These are phyloP conservation scores for Alca torda DNA, from an alignment of 2,797 vertebrate species.

Conservation along the genomic window DNA sequence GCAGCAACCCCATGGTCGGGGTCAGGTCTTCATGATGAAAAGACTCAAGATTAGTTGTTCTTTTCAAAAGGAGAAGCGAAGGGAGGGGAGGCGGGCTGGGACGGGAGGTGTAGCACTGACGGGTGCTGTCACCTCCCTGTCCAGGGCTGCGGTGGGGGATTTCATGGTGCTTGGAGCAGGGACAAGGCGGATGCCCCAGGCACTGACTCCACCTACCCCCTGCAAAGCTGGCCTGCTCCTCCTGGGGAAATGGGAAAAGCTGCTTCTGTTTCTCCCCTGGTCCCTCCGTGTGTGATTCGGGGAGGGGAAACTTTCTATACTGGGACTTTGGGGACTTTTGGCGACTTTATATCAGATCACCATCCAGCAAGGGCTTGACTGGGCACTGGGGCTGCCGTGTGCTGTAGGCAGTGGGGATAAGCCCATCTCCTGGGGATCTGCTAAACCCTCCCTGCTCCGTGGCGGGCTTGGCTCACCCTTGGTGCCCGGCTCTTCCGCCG, in stretches of 20 bases:
- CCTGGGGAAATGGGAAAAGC: not conserved
- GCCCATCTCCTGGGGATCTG: not conserved
- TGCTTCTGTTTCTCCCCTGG: not conserved
- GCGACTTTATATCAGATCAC: accelerated
- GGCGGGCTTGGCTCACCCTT: not conserved
- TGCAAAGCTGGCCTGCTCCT: accelerated
- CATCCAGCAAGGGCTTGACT: no score
- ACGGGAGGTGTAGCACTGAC: not conserved
- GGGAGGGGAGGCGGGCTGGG: not conserved
- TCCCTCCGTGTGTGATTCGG: not conserved
- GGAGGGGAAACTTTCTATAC: not conserved
- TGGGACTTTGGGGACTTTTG: not conserved
- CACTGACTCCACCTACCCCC: not conserved
- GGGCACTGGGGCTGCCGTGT: accelerated
- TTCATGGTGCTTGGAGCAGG: accelerated
- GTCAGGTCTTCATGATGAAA: not conserved
- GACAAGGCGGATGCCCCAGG: accelerated
- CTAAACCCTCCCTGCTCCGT: not conserved
- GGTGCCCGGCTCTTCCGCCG: not conserved
- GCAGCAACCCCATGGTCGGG: accelerated
- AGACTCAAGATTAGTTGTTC: not conserved
- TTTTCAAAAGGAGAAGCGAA: not conserved
- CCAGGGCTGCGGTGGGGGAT: not conserved
- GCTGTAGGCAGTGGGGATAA: accelerated
- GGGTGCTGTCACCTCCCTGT: not conserved